Base-by-base conservation (phyloP, 2,113 vertebrate genomes). In the western clawed frog (Xenopus tropicalis) region DNA sequence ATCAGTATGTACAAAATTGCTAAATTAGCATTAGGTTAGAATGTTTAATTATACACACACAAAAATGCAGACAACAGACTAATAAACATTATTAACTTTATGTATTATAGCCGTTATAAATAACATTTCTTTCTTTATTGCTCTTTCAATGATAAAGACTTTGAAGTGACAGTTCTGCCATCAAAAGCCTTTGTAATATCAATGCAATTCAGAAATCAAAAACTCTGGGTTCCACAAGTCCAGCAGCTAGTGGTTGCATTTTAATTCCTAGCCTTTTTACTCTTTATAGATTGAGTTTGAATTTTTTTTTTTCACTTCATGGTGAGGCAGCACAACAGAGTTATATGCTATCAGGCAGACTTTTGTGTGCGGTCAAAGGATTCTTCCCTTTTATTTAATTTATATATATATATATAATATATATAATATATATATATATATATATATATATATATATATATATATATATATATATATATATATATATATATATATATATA, bases 141-240 rank as follows among this genome's bases (percentile, higher is more conserved):
- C 24, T 65, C 20, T 72, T 73, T 59, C 51, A 73, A 24, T 58
- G n/a, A 79, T 0, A 0, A 81, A 79, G 77, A 69, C 51, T 70
- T 80, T 82, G 70, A 77, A 79, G 71, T 78, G 77, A 78, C 71
- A 78, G 67, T 77, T 86, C 48, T 21, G 77, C 65, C 79, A 71
- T 82, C 72, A 79, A 61, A 77, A 23, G 61, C 58, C 77, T 84
- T 79, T 83, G 79, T 82, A 66, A 72, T 70, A 56, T 67, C 75
- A 83, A 85, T 73, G 22, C 51, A 44, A 73, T 29, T n/a, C 23
- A 54, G 42, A 65, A 51, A 51, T 23, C 66, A n/a, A 37, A 22
- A 67, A 23, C 65, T 43, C 24, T 57, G 20, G 48, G 17, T 19
- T 72, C 48, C 54, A 11, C 25, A 43, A 43, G 61, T 65, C 48